These are phyloP conservation scores for Cydia amplana DNA, from an alignment of 1,140 invertebrate species.

Conservation along the genomic window DNA sequence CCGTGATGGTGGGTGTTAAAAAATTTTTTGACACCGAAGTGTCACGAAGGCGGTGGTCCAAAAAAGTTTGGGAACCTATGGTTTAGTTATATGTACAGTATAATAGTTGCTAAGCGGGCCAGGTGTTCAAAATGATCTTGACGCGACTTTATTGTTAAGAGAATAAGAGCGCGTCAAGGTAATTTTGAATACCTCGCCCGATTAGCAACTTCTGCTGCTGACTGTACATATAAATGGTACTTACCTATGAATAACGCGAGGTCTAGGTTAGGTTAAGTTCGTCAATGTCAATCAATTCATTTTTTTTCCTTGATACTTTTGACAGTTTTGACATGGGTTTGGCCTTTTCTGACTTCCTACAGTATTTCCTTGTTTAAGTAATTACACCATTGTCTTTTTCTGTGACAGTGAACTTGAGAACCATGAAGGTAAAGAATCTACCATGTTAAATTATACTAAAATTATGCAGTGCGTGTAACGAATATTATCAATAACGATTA, in stretches of 20 bases:
- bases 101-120: too few relatives aligned
- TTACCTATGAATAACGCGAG: background rate
- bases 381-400: background rate
- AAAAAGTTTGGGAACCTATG: too few relatives aligned
- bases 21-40: too few relatives aligned
- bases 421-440: background rate
- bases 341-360: background rate
- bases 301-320: background rate
- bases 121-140: too few relatives aligned
- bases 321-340: background rate
- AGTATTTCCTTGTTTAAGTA: background rate
- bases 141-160: too few relatives aligned
- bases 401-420: background rate
- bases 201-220: too few relatives aligned
- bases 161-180: too few relatives aligned
- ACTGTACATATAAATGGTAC: background rate
- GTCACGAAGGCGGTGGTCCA: too few relatives aligned
- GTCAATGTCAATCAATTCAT: background rate
- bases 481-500: background rate
- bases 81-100: too few relatives aligned
- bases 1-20: too few relatives aligned
- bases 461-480: too few relatives aligned
- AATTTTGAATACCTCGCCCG: too few relatives aligned
- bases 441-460: background rate
- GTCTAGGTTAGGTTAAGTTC: background rate